A percentile compares a stretch with the other conserved stretches of the same genome.
Evolutionary conservation across 2,888 invertebrate genomes (phyloP).

Genomic region (Salticus scenicus): DNA sequence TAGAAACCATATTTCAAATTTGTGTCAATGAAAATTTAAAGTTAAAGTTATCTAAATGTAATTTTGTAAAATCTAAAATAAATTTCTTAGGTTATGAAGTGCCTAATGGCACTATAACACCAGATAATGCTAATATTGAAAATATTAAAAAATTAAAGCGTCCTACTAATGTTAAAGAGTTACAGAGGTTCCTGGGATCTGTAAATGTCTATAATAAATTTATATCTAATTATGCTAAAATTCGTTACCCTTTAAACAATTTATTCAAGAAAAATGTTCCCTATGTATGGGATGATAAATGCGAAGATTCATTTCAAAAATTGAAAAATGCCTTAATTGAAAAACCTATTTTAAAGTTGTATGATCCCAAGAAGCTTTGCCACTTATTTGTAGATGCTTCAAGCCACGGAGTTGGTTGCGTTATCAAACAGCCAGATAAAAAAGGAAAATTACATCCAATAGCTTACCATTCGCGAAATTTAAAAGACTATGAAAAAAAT

Average conservation of each 20-base stretch:
- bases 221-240: background rate
- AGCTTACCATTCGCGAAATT: background rate
- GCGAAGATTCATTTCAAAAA: background rate
- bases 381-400: conserved; percentile 1
- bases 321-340: background rate
- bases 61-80: background rate
- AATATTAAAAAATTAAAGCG: background rate
- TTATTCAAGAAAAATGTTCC: background rate
- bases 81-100: conserved; percentile 2
- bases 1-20: background rate
- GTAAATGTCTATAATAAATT: background rate
- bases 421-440: background rate
- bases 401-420: background rate
- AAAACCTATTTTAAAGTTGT: background rate
- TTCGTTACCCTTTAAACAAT: background rate
- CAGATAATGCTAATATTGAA: background rate
- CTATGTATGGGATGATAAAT: background rate
- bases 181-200: background rate
- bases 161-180: background rate
- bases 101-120: background rate
- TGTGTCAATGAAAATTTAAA: background rate
- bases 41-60: background rate
- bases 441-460: background rate
- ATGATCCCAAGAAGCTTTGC: background rate
- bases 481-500: conserved; percentile 4